Evolutionary conservation across 2,113 vertebrate genomes (phyloP).

Genomic region (Bubo scandiacus): DNA sequence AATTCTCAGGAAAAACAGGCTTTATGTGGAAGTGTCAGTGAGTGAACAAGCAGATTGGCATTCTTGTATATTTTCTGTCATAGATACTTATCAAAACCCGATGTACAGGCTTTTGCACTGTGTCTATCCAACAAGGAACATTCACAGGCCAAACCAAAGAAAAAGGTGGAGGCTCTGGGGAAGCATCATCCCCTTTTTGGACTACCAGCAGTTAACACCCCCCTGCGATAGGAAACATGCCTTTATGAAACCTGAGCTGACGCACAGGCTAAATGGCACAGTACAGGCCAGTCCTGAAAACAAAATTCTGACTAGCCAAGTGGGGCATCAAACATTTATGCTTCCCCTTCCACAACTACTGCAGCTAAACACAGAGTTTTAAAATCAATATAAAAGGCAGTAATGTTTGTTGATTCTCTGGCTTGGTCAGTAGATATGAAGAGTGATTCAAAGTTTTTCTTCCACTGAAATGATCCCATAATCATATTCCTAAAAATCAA

Average conservation of each 20-base stretch:
- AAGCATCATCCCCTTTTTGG: neutral
- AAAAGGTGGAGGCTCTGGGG: neutral
- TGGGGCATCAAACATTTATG: neutral
- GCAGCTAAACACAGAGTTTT: neutral
- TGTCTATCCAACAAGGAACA: neutral
- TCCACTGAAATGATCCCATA: neutral
- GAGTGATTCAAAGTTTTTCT: neutral
- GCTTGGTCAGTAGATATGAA: neutral
- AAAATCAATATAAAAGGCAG: neutral
- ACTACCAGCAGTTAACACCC: neutral
- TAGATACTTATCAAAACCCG: neutral
- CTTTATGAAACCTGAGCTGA: neutral
- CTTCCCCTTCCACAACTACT: neutral
- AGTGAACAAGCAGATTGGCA: neutral
- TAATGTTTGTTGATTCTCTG: neutral
- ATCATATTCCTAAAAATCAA: neutral
- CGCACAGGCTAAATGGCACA: neutral
- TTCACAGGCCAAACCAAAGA: neutral
- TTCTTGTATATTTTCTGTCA: neutral
- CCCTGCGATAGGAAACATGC: fast-evolving
- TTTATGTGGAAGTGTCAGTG: neutral
- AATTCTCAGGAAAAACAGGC: neutral
- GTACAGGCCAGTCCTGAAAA: neutral
- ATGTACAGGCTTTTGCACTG: neutral
- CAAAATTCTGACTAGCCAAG: neutral